Percentiles rank a stretch among this genome's conserved stretches.
These are phyloP conservation scores for Diarsia dahlii DNA, from an alignment of 2,888 invertebrate species.

Conservation along the genomic window DNA sequence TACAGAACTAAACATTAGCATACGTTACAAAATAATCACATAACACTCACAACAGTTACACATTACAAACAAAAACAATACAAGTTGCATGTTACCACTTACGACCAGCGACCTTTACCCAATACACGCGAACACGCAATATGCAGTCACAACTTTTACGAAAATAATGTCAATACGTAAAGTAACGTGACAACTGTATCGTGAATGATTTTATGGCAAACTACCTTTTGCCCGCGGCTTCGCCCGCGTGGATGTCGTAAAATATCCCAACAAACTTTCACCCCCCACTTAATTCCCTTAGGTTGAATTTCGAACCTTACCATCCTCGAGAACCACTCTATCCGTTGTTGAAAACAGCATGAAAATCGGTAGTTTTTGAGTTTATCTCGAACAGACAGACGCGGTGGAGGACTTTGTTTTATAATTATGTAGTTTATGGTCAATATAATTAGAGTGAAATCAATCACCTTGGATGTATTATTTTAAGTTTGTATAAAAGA, in stretches of 20 bases:
- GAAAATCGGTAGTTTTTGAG: no score
- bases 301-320: no score
- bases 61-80: constrained; percentile 1
- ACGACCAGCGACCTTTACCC: constrained; percentile 32
- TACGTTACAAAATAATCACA: constrained; percentile 5
- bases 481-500: constrained; percentile 59
- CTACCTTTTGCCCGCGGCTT: no score
- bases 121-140: constrained; percentile 37
- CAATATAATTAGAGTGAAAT: constrained; percentile 59
- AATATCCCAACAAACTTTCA: no score
- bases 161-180: constrained; percentile 52
- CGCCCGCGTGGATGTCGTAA: no score
- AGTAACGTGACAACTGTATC: constrained; percentile 38
- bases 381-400: no score
- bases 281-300: no score
- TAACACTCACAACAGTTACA: not conserved
- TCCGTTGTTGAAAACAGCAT: no score
- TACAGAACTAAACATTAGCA: not conserved
- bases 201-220: constrained; percentile 37
- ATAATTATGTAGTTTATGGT: constrained; percentile 25
- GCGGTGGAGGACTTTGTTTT: no score
- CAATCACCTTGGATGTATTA: constrained; percentile 60
- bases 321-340: no score
- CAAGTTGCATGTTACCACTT: constrained; percentile 1
- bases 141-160: constrained; percentile 48